Evolutionary conservation across 2,888 invertebrate species (phyloP).

Genomic region (Papilio gigon): DNA sequence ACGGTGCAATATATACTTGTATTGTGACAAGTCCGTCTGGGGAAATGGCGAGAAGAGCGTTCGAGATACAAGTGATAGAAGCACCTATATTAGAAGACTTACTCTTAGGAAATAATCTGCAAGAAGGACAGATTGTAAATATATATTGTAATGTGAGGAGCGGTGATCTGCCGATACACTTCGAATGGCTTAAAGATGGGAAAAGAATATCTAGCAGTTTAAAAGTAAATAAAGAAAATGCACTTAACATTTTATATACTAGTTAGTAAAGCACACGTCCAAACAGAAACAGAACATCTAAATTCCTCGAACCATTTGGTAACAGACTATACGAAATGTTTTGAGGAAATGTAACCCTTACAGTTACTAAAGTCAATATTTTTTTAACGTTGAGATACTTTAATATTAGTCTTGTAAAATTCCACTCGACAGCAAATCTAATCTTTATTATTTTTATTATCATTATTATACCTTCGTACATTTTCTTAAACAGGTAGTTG

Average conservation of each 20-base stretch:
- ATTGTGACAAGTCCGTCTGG: constrained; percentile 88
- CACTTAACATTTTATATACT: not conserved
- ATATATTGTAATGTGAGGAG: constrained; percentile 90
- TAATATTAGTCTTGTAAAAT: not conserved
- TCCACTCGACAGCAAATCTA: not conserved
- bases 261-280: not conserved
- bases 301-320: too few species aligned
- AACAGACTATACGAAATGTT: too few species aligned
- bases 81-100: constrained; percentile 93
- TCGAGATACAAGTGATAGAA: constrained; percentile 87
- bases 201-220: constrained; percentile 83
- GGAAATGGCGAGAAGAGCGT: constrained; percentile 77
- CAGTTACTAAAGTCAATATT: too few species aligned
- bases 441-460: too few species aligned
- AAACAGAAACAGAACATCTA: too few species aligned
- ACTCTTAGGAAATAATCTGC: constrained; percentile 89
- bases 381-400: too few species aligned
- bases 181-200: constrained; percentile 87
- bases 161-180: constrained; percentile 87
- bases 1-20: constrained; percentile 90
- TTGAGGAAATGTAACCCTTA: too few species aligned
- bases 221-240: constrained; percentile 75
- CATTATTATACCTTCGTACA: too few species aligned
- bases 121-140: constrained; percentile 92
- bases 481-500: constrained; percentile 78